Evolutionary conservation across 2,797 vertebrate genomes (phyloP).

Genomic region (Pristis pectinata): DNA sequence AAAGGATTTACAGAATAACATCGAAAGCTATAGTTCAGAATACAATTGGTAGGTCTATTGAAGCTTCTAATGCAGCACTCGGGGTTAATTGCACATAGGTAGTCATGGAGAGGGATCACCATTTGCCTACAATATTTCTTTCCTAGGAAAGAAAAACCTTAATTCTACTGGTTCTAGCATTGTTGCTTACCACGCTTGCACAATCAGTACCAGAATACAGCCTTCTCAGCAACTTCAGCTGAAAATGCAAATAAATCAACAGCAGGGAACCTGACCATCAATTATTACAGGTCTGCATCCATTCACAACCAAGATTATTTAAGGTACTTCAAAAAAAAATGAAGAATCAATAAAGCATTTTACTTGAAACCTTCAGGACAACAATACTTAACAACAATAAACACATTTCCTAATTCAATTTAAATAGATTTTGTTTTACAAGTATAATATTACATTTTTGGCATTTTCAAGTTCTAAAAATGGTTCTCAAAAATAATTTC

Average conservation of each 20-base stretch:
- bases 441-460: slow-evolving; percentile 12
- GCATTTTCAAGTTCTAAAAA: slow-evolving; percentile 16
- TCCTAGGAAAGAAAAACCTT: background rate
- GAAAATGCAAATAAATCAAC: background rate
- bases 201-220: background rate
- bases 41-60: slow-evolving; percentile 43
- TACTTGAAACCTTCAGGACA: slow-evolving; percentile 13
- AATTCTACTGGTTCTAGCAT: background rate
- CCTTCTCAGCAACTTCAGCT: background rate
- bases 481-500: background rate
- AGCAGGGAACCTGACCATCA: background rate
- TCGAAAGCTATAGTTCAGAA: slow-evolving; percentile 50
- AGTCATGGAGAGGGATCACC: slow-evolving; percentile 46
- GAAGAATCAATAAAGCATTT: background rate
- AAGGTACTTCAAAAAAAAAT: background rate
- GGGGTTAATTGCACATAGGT: slow-evolving; percentile 50
- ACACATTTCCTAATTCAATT: background rate
- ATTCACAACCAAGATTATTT: background rate
- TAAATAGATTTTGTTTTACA: background rate
- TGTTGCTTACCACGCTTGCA: background rate
- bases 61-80: slow-evolving; percentile 47
- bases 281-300: background rate
- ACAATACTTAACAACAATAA: background rate
- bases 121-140: background rate
- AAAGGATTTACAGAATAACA: slow-evolving; percentile 44